phyloP scores from a whole-genome alignment of 1,140 invertebrate genomes.

The Copidosoma floridanum region DNA sequence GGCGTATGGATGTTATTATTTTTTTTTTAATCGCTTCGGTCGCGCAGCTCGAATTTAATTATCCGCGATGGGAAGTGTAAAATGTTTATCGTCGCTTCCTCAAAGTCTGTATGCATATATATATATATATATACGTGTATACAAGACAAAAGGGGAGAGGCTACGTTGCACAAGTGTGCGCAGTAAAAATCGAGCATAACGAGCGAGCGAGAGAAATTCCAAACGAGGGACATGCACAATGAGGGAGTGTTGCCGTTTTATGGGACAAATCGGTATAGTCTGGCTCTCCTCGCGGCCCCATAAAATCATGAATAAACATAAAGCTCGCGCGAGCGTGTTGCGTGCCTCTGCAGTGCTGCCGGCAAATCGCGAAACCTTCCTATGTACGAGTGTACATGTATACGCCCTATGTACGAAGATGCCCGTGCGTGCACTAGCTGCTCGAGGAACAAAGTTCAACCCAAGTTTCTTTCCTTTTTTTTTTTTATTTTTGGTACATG shows the following conservation, averaged over 20 bases:
- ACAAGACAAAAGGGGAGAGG: too few species aligned
- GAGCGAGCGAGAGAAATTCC: too few species aligned
- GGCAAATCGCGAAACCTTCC: constrained; percentile 20
- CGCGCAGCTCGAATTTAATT: too few species aligned
- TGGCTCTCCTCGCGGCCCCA: background rate
- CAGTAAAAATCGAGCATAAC: too few species aligned
- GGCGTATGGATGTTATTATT: too few species aligned
- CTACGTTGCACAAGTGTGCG: too few species aligned
- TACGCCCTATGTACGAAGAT: background rate
- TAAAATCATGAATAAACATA: constrained; percentile 21
- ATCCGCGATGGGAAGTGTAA: too few species aligned
- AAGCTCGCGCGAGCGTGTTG: constrained; percentile 5
- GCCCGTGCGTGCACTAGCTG: background rate
- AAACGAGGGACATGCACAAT: background rate
- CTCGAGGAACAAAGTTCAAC: too few species aligned
- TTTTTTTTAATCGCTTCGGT: too few species aligned
- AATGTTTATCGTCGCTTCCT: too few species aligned
- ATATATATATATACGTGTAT: too few species aligned
- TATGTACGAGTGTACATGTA: background rate
- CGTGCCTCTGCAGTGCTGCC: background rate
- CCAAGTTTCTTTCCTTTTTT: constrained; percentile 1
- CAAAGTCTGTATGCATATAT: too few species aligned
- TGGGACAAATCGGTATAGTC: constrained; percentile 6
- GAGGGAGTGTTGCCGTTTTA: background rate
- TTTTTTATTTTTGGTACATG: constrained; percentile 3